Evolutionary conservation across 1,140 invertebrate species (phyloP), one percentile per base, ranked within the genome.

Genomic region (Marisa cornuarietis): DNA sequence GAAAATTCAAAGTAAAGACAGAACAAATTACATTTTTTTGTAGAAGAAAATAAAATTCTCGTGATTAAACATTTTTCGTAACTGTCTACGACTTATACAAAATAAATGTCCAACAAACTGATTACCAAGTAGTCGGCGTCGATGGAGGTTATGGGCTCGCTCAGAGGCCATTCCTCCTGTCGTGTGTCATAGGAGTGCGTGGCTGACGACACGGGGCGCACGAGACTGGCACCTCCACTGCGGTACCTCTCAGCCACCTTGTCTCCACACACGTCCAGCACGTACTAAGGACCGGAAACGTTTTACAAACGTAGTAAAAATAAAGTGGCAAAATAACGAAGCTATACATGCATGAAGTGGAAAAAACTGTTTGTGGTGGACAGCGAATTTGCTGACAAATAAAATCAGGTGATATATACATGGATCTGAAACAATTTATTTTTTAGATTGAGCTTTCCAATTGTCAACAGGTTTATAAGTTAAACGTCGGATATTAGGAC

Each of bases 101-200:
- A 14, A 62, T 14, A 0, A 24, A 31, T 11, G 22, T 58, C 0
- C 16, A 18, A 58, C 2, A 2, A 18, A 58, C 8, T 1, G 2
- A 14, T 58, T 58, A 87, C 86, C 84, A 96, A 95, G 61, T 94
- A 92, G 62, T 94, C 87, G 9, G 94, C 94, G 89, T 96, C 96
- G 9, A 95, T 80, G 89, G 97, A 97, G 6, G 93, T 91, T 51
- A 96, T 89, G 0, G 96, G 94, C 88, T 97, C 91, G 81, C 94
- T 95, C 2, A 96, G 85, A 0, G 96, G 96, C 92, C 94, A 96
- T 71, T 94, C 83, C 16, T 93, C 91, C 84, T 93, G 92, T 80
- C 95, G 93, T 0, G 94, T 95, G 78, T 95, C 93, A 86, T 92
- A 96, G 31, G 92, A 91, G 87, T 96, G 95, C 11, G 91, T 92